Base-by-base conservation (phyloP, 2,797 vertebrate genomes). In the Pogonophryne albipinna region DNA sequence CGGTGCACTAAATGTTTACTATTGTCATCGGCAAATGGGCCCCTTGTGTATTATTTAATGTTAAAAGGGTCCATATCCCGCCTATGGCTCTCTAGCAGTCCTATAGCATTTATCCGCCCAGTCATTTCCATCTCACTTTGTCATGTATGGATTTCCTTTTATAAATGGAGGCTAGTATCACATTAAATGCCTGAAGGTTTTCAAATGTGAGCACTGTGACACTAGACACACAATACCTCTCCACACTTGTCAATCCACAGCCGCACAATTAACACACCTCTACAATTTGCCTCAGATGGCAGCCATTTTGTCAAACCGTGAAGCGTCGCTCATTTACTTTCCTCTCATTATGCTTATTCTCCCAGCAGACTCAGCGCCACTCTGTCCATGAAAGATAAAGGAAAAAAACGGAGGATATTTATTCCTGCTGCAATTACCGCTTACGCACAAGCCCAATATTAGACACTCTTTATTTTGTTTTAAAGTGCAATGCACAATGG, bases 351-450 rank as follows among this genome's bases (percentile, higher is more conserved):
- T 84, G 86, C 80, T 90, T 87, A 92, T 89, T 82, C 16, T 7
- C 44, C 53, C 66, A 12, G 68, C 83, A 57, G 76, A 84, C 79
- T 85, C 69, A 5, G 76, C 82, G 83, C 78, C 23, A 46, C 80
- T 85, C 88, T 90, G 87, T 74, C 76, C 83, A 73, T 72, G 74
- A 82, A 82, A 89, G 91, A 92, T 92, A 89, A 91, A 91, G 86
- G 4, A 4, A 79, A 85, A 83, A 80, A 85, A 83, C 66, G 56
- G 71, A 61, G 72, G 74, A 82, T 84, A 84, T 87, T 86, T 85
- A 77, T 85, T 85, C 59, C 20, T 45, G 67, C 78, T n/a, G 64
- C 84, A 89, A 86, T 88, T 91, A 91, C 84, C 10, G 84, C 80
- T 72, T 41, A 47, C 14, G 17, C 88, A 34, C 63, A 55, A 17